phyloP scores from a whole-genome alignment of 1,140 invertebrate genomes.

The Drosophila sp. region DNA sequence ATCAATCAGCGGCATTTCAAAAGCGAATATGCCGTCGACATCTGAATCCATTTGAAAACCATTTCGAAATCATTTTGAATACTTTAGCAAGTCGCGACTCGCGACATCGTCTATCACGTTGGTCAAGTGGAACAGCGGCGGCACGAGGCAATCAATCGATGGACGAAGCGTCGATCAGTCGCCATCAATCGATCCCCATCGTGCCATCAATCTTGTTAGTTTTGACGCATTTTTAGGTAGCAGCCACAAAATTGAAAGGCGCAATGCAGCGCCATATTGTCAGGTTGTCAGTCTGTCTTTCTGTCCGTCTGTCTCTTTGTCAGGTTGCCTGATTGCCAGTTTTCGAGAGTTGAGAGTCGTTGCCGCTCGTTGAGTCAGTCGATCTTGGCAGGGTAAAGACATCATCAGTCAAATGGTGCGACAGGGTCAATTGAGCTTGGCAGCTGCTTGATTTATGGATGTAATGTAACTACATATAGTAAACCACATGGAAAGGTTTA shows the following conservation, averaged over 20 bases:
- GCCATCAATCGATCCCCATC: constrained; percentile 29
- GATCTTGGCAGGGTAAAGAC: constrained; percentile 50
- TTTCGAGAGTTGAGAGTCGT: constrained; percentile 8
- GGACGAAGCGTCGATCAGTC: constrained; percentile 22
- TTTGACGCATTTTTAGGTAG: constrained; percentile 63
- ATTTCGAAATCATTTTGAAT: constrained; percentile 26
- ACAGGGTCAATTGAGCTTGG: constrained; percentile 71
- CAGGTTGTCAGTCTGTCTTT: not conserved
- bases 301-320: not conserved
- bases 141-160: constrained; percentile 30
- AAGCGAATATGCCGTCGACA: not conserved
- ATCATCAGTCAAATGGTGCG: constrained; percentile 73
- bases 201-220: constrained; percentile 65
- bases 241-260: constrained; percentile 37
- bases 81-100: not conserved
- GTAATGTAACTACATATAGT: constrained; percentile 14
- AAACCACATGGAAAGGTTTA: constrained; percentile 54
- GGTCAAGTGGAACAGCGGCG: constrained; percentile 17
- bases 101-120: constrained; percentile 12
- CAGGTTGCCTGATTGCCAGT: not conserved
- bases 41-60: not conserved
- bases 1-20: constrained; percentile 33
- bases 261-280: constrained; percentile 41
- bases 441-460: constrained; percentile 50
- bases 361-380: constrained; percentile 32